These are phyloP conservation scores for Pterophyllum scalare DNA, from an alignment of 2,113 vertebrate species.

Conservation along the genomic window DNA sequence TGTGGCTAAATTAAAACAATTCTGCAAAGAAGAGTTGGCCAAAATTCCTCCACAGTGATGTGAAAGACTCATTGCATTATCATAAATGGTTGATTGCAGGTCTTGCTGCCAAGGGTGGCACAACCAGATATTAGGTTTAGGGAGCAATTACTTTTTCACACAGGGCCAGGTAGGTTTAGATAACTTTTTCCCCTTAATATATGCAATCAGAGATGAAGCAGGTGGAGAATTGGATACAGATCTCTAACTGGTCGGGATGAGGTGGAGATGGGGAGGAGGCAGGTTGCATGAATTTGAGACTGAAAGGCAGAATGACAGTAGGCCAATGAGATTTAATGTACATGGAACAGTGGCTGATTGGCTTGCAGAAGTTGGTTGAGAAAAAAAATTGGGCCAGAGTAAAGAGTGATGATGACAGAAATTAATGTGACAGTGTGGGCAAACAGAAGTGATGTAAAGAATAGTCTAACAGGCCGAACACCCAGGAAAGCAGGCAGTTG, in stretches of 20 bases:
- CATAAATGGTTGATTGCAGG: no score
- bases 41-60: no score
- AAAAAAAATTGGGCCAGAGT: not conserved
- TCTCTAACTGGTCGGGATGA: not conserved
- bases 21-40: no score
- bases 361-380: not conserved
- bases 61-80: no score
- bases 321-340: not conserved
- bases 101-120: no score
- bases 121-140: no score
- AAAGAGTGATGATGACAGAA: not conserved
- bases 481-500: not conserved
- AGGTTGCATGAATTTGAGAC: not conserved
- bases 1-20: no score
- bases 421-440: not conserved
- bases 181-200: not conserved
- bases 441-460: not conserved
- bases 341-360: not conserved
- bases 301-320: not conserved
- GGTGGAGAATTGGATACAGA: not conserved
- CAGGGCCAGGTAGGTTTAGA: no score
- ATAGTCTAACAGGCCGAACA: not conserved
- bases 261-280: not conserved
- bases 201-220: not conserved
- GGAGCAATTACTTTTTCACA: no score